Conservation (phyloP, 2,113 vertebrate genomes). For the Irena cyanogastra region DNA sequence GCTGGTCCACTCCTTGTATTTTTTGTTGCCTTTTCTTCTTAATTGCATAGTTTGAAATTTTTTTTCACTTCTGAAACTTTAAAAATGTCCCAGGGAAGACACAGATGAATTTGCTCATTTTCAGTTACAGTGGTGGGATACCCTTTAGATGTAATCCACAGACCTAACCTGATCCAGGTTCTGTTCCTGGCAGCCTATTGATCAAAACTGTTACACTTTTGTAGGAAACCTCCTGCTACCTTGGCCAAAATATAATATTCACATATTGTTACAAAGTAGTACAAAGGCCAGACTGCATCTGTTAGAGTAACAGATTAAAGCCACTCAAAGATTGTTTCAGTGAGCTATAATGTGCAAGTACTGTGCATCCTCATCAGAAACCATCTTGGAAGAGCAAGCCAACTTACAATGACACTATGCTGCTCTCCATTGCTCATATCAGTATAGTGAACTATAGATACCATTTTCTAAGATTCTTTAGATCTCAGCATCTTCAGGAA, state of each 20-base stretch:
- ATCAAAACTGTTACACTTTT: not conserved
- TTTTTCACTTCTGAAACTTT: not conserved
- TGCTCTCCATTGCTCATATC: not conserved
- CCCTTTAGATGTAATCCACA: not conserved
- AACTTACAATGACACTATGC: not conserved
- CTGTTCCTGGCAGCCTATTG: not conserved
- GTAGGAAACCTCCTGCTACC: not conserved
- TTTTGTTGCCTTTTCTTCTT: not conserved
- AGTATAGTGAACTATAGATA: not conserved
- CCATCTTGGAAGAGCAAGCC: not conserved
- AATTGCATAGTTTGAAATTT: not conserved
- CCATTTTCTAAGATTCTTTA: not conserved
- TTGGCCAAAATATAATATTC: not conserved
- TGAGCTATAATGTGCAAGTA: not conserved
- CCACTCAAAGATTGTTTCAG: not conserved
- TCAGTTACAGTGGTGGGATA: not conserved
- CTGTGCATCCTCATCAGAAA: not conserved
- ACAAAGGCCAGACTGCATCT: not conserved
- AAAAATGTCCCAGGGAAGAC: not conserved
- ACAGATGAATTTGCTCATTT: not conserved
- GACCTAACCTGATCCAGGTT: not conserved
- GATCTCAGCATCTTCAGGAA: not conserved
- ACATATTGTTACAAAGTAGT: not conserved
- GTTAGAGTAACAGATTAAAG: not conserved
- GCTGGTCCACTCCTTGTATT: not conserved